A percentile compares a stretch with the other conserved stretches of the same genome.
phyloP scores from a whole-genome alignment of 2,888 invertebrate genomes.

The Erebia aethiops region DNA sequence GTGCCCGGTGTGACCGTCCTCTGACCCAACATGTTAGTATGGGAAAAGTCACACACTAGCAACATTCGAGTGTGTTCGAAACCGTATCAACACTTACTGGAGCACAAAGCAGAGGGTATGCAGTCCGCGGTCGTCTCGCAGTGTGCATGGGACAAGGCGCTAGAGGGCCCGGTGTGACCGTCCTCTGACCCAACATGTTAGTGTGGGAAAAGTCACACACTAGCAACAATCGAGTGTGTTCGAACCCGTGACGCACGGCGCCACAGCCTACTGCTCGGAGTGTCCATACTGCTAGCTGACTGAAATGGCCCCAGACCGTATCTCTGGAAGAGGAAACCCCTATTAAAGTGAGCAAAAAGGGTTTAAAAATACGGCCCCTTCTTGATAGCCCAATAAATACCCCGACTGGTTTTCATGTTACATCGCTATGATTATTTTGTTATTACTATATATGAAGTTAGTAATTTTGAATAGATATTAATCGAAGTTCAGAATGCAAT shows the following conservation, averaged over 20 bases:
- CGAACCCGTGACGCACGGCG: slow-evolving; percentile 61
- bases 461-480: no score
- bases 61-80: no score
- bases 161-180: slow-evolving; percentile 56
- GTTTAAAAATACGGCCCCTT: no score
- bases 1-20: slow-evolving; percentile 60
- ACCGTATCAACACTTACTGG: slow-evolving; percentile 54
- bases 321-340: slow-evolving; percentile 49
- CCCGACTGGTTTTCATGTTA: no score
- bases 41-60: slow-evolving; percentile 46
- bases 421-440: no score
- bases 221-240: slow-evolving; percentile 57
- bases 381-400: no score
- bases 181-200: slow-evolving; percentile 74
- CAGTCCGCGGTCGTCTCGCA: slow-evolving; percentile 48
- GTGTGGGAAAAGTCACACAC: slow-evolving; percentile 79
- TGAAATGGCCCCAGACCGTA: slow-evolving; percentile 74
- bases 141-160: slow-evolving; percentile 61
- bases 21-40: slow-evolving; percentile 47
- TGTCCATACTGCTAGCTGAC: slow-evolving; percentile 71
- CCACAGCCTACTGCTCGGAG: slow-evolving; percentile 72
- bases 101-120: slow-evolving; percentile 64
- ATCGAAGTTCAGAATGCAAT: no score
- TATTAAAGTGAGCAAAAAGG: no score
- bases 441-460: no score